Conservation (phyloP, 2,797 vertebrate species). For the Onychomys leucogaster region DNA sequence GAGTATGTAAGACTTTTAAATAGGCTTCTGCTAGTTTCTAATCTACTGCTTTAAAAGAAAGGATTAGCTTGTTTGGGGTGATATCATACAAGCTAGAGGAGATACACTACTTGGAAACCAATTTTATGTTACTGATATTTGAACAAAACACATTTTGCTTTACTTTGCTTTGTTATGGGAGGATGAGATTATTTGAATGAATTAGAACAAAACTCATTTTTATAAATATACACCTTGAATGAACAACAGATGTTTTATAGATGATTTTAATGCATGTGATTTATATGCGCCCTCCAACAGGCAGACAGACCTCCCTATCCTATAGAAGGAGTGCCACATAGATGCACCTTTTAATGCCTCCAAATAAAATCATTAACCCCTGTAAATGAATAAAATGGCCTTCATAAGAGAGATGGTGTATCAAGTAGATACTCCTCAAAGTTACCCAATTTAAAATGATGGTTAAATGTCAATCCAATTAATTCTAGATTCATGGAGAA, state of each 20-base stretch:
- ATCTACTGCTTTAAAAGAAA: constrained; percentile 15
- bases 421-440: background rate
- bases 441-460: constrained; percentile 43
- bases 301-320: background rate
- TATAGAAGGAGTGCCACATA: constrained; percentile 29
- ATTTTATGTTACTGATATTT: constrained; percentile 80
- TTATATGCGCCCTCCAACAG: background rate
- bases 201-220: background rate
- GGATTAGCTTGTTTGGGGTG: constrained; percentile 28
- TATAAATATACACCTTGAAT: constrained; percentile 18
- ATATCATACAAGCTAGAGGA: constrained; percentile 67
- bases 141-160: background rate
- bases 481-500: background rate
- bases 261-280: background rate
- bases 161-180: constrained; percentile 47
- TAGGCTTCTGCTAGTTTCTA: background rate
- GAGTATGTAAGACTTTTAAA: constrained; percentile 15
- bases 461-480: background rate
- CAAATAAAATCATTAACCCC: background rate
- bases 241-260: background rate
- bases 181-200: constrained; percentile 6
- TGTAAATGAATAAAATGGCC: background rate
- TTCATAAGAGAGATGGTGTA: background rate
- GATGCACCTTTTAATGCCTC: background rate
- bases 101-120: constrained; percentile 67